Base-by-base conservation (phyloP, 2,888 invertebrate species). In the Drosophila ustulata region DNA sequence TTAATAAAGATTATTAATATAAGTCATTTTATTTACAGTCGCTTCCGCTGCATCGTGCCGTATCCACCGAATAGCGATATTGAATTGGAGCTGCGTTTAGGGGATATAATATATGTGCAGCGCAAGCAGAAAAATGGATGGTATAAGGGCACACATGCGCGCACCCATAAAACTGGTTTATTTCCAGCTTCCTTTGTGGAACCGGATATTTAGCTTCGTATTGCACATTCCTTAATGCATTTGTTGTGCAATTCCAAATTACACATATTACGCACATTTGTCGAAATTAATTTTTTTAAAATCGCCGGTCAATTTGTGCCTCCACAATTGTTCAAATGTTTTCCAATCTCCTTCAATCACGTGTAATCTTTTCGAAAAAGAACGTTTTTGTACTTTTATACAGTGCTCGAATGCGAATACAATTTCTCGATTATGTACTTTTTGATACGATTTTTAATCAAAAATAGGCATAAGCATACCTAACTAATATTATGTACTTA, bases 111-210 rank as follows among this genome's bases (percentile, higher is more conserved):
- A 77, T 95, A 97, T 82, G 98, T 98, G 23, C 96, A 97, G 88
- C 96, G 96, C 89, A 98, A 98, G 90, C 95, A 98, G 57, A 98
- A 98, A 56, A 98, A 98, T 90, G 98, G 98, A 51, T 98, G 98
- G 98, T 98, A 96, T 93, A 98, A 98, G 91, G 98, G 98, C 23
- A 98, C 97, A 0, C 94, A 97, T 80, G 96, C 97, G 80, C 94
- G 97, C 62, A 98, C 97, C 1, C 98, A 98, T 39, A 96, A 97
- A 83, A 97, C 97, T 4, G 98, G 98, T n/a, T 94, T 98, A 46
- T 98, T 98, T 93, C 98, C 98, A 2, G 97, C 98, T 53, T 98
- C 97, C 90, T 98, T 98, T 93, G 98, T 98, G 11, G 96, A 97
- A 91, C 95, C 95, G 45, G 92, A 92, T 84, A 83, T 91, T 63